Conservation (phyloP, 2,113 vertebrate species). For the Saccopteryx bilineata region DNA sequence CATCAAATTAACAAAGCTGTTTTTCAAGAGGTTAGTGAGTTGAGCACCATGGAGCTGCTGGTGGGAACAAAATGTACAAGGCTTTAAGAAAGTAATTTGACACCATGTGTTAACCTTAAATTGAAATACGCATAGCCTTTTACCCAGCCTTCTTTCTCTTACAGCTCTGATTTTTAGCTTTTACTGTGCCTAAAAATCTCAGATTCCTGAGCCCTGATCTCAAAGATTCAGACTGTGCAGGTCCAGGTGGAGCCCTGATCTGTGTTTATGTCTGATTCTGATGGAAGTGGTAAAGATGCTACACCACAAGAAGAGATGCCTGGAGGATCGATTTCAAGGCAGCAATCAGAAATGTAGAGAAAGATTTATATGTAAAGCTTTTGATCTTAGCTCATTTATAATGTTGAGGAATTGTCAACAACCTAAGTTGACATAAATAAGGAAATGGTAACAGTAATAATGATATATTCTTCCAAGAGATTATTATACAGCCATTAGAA, state of each 20-base stretch:
- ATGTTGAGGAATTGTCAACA: not conserved
- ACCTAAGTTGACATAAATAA: constrained; percentile 48
- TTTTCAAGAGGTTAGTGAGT: not conserved
- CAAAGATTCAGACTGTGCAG: not conserved
- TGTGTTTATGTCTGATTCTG: not conserved
- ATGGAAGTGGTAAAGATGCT: not conserved
- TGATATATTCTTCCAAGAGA: constrained; percentile 14
- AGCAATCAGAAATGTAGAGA: not conserved
- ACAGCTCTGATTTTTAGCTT: not conserved
- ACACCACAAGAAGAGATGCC: not conserved
- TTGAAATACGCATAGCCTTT: not conserved
- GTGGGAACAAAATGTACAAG: not conserved
- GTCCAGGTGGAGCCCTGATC: not conserved
- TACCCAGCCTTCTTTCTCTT: not conserved
- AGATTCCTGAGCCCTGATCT: not conserved
- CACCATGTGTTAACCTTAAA: not conserved
- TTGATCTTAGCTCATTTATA: constrained; percentile 33
- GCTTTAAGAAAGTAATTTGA: not conserved
- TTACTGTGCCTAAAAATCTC: not conserved
- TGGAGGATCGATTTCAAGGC: not conserved
- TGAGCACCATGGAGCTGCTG: not conserved
- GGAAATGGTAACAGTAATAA: constrained; percentile 11
- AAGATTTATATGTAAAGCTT: not conserved
- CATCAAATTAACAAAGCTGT: not conserved
- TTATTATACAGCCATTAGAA: constrained; percentile 35